phyloP scores from a whole-genome alignment of 2,797 vertebrate genomes.

The Falco biarmicus region DNA sequence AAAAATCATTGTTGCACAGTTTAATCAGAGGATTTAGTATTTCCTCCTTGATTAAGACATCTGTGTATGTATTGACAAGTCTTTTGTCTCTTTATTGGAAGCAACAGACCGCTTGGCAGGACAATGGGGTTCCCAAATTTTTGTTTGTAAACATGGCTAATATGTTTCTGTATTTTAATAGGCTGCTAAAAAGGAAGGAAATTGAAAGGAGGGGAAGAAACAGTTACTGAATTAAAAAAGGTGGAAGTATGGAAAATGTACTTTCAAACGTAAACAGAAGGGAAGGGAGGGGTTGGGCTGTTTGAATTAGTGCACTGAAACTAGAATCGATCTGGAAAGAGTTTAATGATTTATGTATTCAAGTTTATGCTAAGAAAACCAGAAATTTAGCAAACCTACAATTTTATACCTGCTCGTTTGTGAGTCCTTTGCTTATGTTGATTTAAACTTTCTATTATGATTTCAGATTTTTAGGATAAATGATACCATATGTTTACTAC shows the following conservation, averaged over 20 bases:
- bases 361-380: background rate
- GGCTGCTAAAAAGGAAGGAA: background rate
- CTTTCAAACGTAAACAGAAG: background rate
- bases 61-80: background rate
- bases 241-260: background rate
- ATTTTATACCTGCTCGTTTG: background rate
- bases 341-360: background rate
- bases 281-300: background rate
- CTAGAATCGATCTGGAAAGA: background rate
- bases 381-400: background rate
- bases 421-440: background rate
- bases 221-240: background rate
- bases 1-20: background rate
- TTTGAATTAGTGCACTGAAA: background rate
- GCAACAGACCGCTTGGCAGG: background rate
- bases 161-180: background rate
- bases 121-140: background rate
- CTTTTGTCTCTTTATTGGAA: background rate
- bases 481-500: background rate
- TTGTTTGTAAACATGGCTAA: background rate
- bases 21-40: background rate
- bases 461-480: slow-evolving; percentile 18
- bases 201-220: background rate
- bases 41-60: background rate
- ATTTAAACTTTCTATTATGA: background rate